These are phyloP conservation scores for Euthynnus affinis DNA, from an alignment of 2,797 vertebrate genomes.

Conservation along the genomic window DNA sequence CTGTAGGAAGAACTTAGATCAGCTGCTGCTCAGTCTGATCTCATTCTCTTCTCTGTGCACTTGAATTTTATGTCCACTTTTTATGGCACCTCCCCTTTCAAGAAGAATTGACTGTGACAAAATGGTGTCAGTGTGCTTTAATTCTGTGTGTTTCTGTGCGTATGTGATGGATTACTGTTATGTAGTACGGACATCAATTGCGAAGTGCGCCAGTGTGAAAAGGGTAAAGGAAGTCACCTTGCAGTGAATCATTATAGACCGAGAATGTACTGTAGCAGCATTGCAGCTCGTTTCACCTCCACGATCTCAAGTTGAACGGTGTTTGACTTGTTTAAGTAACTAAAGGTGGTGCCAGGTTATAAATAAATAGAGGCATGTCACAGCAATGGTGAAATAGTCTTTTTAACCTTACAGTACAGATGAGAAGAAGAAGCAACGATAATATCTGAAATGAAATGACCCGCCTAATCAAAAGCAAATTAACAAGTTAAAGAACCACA, in stretches of 20 bases:
- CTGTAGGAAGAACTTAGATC: no score
- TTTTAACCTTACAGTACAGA: neutral
- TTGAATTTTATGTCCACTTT: slow-evolving; percentile 2
- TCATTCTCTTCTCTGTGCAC: neutral
- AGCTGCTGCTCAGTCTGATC: neutral
- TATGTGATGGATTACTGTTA: slow-evolving; percentile 33
- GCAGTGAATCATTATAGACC: slow-evolving; percentile 44
- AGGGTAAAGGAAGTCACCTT: slow-evolving; percentile 55
- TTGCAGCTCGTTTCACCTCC: slow-evolving; percentile 41
- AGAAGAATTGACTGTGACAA: slow-evolving; percentile 28
- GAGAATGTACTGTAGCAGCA: slow-evolving; percentile 27
- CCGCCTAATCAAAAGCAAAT: neutral
- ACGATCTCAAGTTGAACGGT: slow-evolving; percentile 15
- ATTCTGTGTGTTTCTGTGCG: slow-evolving; percentile 15
- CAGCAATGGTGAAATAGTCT: neutral
- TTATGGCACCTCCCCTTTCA: slow-evolving; percentile 5
- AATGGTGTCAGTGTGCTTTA: slow-evolving; percentile 25
- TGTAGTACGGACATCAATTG: slow-evolving; percentile 32
- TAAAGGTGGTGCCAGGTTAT: slow-evolving; percentile 11
- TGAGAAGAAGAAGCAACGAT: neutral
- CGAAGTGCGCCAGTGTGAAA: slow-evolving; percentile 21
- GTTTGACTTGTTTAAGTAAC: slow-evolving; percentile 30
- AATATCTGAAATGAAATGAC: neutral
- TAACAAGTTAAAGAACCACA: neutral
- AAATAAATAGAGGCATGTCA: slow-evolving; percentile 1